Conservation (phyloP, 2,888 invertebrate genomes). For the Apocheima hispidaria region DNA sequence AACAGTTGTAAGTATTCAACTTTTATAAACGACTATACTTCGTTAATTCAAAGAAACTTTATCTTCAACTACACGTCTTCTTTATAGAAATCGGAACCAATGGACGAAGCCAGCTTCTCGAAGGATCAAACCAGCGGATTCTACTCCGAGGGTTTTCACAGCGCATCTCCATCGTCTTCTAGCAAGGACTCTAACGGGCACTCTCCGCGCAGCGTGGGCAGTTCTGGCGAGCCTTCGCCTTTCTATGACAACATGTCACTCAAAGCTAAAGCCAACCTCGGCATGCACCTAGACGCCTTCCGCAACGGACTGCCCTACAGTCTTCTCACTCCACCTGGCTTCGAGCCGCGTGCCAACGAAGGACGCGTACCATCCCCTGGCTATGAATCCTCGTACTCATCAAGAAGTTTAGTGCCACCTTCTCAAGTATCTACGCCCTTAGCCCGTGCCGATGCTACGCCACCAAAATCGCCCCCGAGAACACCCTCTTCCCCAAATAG, state of each 20-base stretch:
- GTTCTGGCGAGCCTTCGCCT: slow-evolving; percentile 71
- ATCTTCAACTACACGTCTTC: slow-evolving; percentile 45
- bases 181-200: slow-evolving; percentile 82
- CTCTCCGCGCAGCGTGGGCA: slow-evolving; percentile 80
- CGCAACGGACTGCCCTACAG: slow-evolving; percentile 84
- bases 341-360: slow-evolving; percentile 70
- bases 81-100: slow-evolving; percentile 86
- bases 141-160: slow-evolving; percentile 87
- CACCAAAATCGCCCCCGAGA: slow-evolving; percentile 78
- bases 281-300: slow-evolving; percentile 74
- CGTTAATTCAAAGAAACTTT: neutral
- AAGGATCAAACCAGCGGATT: slow-evolving; percentile 87
- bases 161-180: slow-evolving; percentile 86
- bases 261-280: slow-evolving; percentile 78
- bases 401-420: slow-evolving; percentile 66
- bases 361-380: slow-evolving; percentile 70
- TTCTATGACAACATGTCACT: slow-evolving; percentile 75
- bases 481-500: slow-evolving; percentile 70
- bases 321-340: slow-evolving; percentile 87
- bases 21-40: neutral
- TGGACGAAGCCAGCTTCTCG: slow-evolving; percentile 74
- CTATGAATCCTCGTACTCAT: slow-evolving; percentile 69
- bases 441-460: slow-evolving; percentile 73
- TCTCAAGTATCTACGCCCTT: slow-evolving; percentile 73
- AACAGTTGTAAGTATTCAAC: slow-evolving; percentile 66